A percentile compares a stretch with the other conserved stretches of the same genome.
phyloP scores from a whole-genome alignment of 2,797 vertebrate genomes.

The Falco cherrug region DNA sequence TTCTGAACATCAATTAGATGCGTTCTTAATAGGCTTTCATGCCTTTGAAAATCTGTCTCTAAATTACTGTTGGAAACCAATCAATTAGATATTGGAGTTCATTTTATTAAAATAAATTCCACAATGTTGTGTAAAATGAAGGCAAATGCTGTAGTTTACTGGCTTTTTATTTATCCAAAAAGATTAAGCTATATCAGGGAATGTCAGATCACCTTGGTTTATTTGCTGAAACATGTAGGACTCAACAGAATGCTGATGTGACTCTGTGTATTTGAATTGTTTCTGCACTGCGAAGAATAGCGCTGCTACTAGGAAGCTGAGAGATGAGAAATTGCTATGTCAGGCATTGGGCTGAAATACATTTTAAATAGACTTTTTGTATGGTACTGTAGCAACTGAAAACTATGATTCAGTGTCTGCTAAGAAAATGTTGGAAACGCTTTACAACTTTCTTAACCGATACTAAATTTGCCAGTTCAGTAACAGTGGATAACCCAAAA shows the following conservation, averaged over 20 bases:
- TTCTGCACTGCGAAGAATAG: conserved; percentile 9
- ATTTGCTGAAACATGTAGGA: conserved; percentile 33
- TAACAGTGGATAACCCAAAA: not conserved
- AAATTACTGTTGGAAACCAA: conserved; percentile 24
- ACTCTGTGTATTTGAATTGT: conserved; percentile 28
- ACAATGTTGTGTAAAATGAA: conserved; percentile 30
- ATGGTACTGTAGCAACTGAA: not conserved
- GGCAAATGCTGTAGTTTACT: not conserved
- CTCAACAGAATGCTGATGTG: conserved; percentile 18
- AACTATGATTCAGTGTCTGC: conserved; percentile 35
- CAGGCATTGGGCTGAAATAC: conserved; percentile 37
- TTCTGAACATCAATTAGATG: conserved; percentile 22
- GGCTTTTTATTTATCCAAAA: conserved; percentile 25
- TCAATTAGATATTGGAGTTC: conserved; percentile 4
- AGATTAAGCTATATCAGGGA: conserved; percentile 5
- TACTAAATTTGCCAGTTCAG: not conserved
- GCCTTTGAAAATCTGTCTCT: not conserved
- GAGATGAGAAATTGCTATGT: conserved; percentile 50
- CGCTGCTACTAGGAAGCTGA: conserved; percentile 29
- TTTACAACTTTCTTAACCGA: conserved; percentile 5
- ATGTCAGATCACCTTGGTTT: conserved; percentile 25
- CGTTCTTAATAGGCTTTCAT: not conserved
- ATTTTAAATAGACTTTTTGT: conserved; percentile 42
- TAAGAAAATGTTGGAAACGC: conserved; percentile 19
- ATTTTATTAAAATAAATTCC: conserved; percentile 25